These are phyloP conservation scores for Sorex maritimensis DNA, from an alignment of 2,797 vertebrate genomes.

Conservation along the genomic window DNA sequence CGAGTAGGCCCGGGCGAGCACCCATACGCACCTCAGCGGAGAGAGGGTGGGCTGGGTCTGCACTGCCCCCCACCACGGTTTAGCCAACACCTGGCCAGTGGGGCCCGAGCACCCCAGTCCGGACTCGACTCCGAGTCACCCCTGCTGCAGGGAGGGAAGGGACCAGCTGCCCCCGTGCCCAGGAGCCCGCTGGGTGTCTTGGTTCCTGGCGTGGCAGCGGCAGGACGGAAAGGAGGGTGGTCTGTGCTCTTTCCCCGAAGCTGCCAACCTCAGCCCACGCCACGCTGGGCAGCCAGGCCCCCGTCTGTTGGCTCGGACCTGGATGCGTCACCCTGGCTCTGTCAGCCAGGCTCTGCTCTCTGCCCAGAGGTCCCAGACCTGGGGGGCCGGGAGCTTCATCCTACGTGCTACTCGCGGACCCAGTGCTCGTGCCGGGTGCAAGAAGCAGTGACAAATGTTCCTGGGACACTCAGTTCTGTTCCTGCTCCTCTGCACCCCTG, in stretches of 20 bases:
- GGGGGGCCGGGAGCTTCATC: not conserved
- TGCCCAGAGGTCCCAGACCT: not conserved
- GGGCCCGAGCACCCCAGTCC: too few species aligned
- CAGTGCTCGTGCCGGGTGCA: not conserved
- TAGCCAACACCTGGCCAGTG: not conserved
- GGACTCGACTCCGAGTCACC: not conserved
- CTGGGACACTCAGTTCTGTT: not conserved
- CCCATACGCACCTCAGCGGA: too few species aligned
- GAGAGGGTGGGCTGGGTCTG: too few species aligned
- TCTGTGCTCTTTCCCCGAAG: not conserved
- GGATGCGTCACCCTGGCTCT: too few species aligned
- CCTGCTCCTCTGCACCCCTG: not conserved
- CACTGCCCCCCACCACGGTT: not conserved
- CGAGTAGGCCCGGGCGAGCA: not conserved
- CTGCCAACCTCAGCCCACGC: not conserved
- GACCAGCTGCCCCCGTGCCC: not conserved
- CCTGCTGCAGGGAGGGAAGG: not conserved
- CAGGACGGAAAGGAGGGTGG: not conserved
- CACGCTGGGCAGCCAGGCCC: not conserved
- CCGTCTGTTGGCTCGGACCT: too few species aligned
- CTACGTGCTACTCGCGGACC: not conserved
- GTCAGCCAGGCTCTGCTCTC: not conserved
- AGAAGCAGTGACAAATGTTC: not conserved
- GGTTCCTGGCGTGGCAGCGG: not conserved
- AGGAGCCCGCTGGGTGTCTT: rapidly evolving